Conservation (phyloP, 2,797 vertebrate genomes). For the Ceyx erithaca region DNA sequence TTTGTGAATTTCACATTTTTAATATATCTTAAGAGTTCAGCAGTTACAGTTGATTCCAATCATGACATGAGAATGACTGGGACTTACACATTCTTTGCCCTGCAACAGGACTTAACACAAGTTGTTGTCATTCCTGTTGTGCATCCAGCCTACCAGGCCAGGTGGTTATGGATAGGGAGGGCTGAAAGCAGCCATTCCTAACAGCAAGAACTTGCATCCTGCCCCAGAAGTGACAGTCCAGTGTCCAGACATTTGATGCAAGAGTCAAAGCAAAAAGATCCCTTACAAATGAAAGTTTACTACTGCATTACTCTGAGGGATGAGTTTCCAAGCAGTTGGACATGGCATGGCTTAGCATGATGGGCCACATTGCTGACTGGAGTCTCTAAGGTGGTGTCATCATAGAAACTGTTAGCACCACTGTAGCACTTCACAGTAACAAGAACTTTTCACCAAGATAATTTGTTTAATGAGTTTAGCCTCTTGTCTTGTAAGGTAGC, state of each 20-base stretch:
- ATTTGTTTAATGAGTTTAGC: background rate
- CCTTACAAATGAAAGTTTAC: background rate
- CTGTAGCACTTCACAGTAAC: background rate
- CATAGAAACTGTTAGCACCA: background rate
- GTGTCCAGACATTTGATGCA: background rate
- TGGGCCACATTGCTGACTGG: background rate
- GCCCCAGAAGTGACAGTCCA: background rate
- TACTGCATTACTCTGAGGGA: background rate
- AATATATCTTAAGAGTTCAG: background rate
- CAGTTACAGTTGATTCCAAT: background rate
- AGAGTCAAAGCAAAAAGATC: background rate
- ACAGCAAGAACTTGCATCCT: background rate
- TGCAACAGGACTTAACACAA: background rate
- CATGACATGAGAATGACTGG: background rate
- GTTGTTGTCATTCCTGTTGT: background rate
- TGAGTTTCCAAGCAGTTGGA: background rate
- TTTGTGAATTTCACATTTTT: background rate
- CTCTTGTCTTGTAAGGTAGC: background rate
- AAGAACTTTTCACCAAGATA: background rate
- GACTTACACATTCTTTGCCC: background rate
- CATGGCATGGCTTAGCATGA: fast-evolving
- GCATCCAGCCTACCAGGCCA: background rate
- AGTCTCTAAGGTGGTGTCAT: background rate
- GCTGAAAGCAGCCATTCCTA: background rate
- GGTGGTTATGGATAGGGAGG: background rate